phyloP scores from a whole-genome alignment of 2,113 vertebrate genomes.

The Pachycephala philippinensis region DNA sequence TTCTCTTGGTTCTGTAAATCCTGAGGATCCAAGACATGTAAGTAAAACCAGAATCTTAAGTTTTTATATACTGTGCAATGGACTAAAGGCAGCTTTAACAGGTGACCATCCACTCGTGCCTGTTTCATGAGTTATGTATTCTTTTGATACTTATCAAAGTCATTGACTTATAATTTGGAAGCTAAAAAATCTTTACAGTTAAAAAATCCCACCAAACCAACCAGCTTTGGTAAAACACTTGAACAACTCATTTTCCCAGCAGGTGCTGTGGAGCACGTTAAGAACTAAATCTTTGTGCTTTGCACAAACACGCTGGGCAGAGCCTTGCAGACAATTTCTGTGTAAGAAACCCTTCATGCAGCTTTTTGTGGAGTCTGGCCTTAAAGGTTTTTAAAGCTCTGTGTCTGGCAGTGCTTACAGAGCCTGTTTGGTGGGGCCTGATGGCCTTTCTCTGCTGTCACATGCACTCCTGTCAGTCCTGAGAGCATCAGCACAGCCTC shows the following conservation, averaged over 20 bases:
- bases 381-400: not conserved
- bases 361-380: not conserved
- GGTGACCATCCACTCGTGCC: not conserved
- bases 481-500: not conserved
- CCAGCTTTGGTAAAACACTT: not conserved
- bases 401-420: not conserved
- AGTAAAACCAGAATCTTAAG: conserved; percentile 45
- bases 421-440: not conserved
- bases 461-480: not conserved
- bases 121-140: not conserved
- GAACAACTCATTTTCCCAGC: not conserved
- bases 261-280: not conserved
- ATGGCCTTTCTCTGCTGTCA: not conserved
- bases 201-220: not conserved
- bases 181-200: not conserved
- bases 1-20: conserved; percentile 60
- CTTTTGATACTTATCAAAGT: not conserved
- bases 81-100: not conserved
- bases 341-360: not conserved
- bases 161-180: not conserved
- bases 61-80: not conserved
- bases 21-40: conserved; percentile 75
- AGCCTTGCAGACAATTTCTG: not conserved
- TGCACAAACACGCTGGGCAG: not conserved
- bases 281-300: not conserved